Percentiles rank a stretch among this genome's conserved stretches.
These are phyloP conservation scores for Struthio camelus DNA, from an alignment of 2,113 vertebrate species.

Conservation along the genomic window DNA sequence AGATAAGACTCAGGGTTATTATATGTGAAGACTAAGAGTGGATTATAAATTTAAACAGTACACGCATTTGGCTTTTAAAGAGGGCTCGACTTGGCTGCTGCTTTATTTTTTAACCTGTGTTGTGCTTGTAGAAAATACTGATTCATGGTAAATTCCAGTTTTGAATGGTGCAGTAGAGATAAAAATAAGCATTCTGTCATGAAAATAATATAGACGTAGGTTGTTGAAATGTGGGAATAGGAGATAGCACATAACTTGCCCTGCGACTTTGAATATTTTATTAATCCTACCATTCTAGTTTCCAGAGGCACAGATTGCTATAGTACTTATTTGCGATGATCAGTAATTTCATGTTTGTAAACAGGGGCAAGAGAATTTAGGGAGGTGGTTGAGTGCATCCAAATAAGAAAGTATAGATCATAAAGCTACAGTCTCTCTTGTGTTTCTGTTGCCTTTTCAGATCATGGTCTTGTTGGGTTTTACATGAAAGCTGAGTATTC, in stretches of 20 bases:
- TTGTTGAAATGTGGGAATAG: background rate
- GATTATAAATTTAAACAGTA: background rate
- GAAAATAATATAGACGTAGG: background rate
- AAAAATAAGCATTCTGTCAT: background rate
- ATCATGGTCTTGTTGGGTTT: background rate
- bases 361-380: background rate
- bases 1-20: background rate
- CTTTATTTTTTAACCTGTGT: background rate
- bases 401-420: fast-evolving
- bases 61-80: background rate
- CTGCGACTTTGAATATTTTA: background rate
- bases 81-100: background rate
- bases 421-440: background rate
- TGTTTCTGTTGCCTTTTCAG: background rate
- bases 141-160: background rate
- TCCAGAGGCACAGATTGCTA: background rate
- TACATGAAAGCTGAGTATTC: background rate
- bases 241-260: background rate
- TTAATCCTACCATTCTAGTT: background rate
- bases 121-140: background rate
- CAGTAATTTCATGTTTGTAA: background rate
- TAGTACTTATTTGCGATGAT: background rate
- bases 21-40: background rate
- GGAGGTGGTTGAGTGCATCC: background rate
- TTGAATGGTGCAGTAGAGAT: background rate